Base-by-base conservation (phyloP, 2,797 vertebrate genomes). In the Epinephelus awoara region DNA sequence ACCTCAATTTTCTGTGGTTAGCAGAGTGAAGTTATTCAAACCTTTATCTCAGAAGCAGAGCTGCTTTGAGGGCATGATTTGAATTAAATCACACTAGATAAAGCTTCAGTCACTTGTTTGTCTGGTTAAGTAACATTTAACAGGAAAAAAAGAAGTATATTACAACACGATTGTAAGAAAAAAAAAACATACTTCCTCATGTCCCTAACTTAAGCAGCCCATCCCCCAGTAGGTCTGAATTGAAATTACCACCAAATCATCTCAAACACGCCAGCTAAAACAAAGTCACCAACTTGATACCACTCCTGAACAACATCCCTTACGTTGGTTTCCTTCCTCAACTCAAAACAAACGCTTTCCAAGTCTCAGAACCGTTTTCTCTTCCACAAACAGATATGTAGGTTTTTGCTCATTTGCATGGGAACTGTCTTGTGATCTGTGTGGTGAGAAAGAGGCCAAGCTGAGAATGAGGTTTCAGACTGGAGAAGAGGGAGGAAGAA, bases 391-490 rank as follows among this genome's bases (percentile, higher is more conserved):
- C 73, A 66, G 27, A 69, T 13, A 17, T 11, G 50, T 0, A 49
- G 51, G 18, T 58, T 67, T 55, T 27, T 5, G 21, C 50, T 25
- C 29, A 42, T 77, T 42, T 63, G 61, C 56, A 80, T 65, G 27
- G 54, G 49, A 75, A 49, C 29, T 0, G 72, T 80, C 85, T 86
- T 68, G 74, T 87, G 81, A 83, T 77, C 66, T 11, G 57, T 34
- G 67, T 12, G 61, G 69, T 3, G 10, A 74, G 40, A 67, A 63
- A 59, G 77, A 54, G n/a, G 71, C 65, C n/a, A 2, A 55, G 58
- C 67, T 68, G 61, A 75, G 72, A 77, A 52, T 25, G 67, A 81
- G 73, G 46, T 57, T 76, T 11, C 9, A 63, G 79, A 69, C 59
- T 29, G 63, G 59, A 75, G 72, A 85, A 25, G 57, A 55, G 57